Evolutionary conservation across 2,888 invertebrate genomes (phyloP), one percentile per base, ranked within the genome.

Genomic region (Synanthedon myopaeformis): DNA sequence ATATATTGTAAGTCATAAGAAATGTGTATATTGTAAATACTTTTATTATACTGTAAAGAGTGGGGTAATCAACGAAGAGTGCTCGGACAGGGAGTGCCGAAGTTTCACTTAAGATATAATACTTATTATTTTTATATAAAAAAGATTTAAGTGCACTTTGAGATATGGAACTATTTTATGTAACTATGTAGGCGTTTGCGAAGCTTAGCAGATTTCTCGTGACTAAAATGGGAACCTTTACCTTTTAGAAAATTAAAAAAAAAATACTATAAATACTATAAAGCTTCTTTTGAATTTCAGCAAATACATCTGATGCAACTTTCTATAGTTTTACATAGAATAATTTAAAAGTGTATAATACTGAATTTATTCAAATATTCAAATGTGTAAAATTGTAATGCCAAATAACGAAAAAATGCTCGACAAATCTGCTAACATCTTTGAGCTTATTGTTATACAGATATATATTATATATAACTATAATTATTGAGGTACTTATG

Each of bases 131-230:
- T 79, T 79, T 74, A 76, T 72, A 68, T 68, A 74, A 72, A 75
- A 76, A 79, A 74, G 69, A 73, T 69, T 75, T 87, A 87, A 87
- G 87, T 86, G 87, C 87, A 87, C 87, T 87, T 87, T 78, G 76
- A 81, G 66, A 80, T 83, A 83, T 65, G 84, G 85, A 86, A 85
- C 86, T 84, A 85, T 80, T 28, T 23, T 49, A 28, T 54, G 42
- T 53, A 50, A 45, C 35, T 55, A 51, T 62, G 69, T 68, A 64
- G 61, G 58, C 61, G 62, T 62, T 52, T 42, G 50, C 11, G 49
- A 51, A 54, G 45, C 23, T 51, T 54, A 70, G 74, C 74, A 75
- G 76, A 72, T 69, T 66, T 61, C 57, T 59, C 63, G 59, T 49
- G 53, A 35, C 49, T 35, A 8, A 8, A 35, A 35, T 8, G 8